These are phyloP conservation scores for Microcebus lehilahytsara DNA, from an alignment of 2,113 vertebrate species.

Conservation along the genomic window DNA sequence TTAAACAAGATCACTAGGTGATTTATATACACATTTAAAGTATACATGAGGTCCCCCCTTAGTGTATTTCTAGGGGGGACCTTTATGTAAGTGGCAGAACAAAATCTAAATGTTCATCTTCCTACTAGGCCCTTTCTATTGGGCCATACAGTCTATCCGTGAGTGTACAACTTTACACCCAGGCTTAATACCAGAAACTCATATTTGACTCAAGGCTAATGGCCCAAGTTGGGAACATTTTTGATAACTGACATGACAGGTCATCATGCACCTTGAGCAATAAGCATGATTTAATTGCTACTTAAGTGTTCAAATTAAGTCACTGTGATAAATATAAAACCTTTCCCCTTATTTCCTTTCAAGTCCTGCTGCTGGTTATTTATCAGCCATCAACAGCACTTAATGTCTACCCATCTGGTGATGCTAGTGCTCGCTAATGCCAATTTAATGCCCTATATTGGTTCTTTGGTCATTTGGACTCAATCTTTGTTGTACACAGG, in stretches of 20 bases:
- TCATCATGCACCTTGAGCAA: background rate
- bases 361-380: background rate
- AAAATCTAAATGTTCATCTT: conserved; percentile 20
- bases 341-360: conserved; percentile 49
- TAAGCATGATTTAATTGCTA: conserved; percentile 55
- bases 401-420: background rate
- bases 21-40: background rate
- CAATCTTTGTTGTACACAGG: background rate
- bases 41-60: background rate
- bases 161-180: background rate
- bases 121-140: background rate
- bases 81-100: conserved; percentile 11
- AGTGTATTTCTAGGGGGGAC: background rate
- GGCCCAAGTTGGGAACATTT: background rate
- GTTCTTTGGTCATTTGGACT: background rate
- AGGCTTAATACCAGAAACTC: conserved; percentile 4
- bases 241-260: conserved; percentile 17
- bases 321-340: conserved; percentile 49
- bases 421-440: background rate
- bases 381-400: background rate
- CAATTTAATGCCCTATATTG: background rate
- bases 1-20: background rate
- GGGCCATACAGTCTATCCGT: background rate
- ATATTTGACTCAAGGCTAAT: conserved; percentile 50
- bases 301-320: conserved; percentile 53